Evolutionary conservation across 2,113 vertebrate species (phyloP).

Genomic region (Pygathrix nemaeus): DNA sequence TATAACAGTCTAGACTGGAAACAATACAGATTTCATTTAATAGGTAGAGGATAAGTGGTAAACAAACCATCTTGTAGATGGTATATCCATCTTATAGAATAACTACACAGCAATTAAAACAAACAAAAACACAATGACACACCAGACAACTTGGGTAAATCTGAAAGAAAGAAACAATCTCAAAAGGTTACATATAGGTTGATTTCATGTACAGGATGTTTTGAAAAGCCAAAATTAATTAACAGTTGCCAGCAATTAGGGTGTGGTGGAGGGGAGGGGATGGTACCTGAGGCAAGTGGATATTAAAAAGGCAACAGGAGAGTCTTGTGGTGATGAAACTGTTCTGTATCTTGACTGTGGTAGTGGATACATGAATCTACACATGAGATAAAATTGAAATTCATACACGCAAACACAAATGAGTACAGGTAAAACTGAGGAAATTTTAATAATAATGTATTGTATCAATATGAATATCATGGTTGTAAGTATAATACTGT

Average conservation of each 20-base stretch:
- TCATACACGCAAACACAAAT: fast-evolving
- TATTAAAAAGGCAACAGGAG: not conserved
- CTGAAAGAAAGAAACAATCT: not conserved
- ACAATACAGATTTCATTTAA: not conserved
- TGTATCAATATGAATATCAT: not conserved
- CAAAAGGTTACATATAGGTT: not conserved
- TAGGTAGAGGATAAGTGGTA: not conserved
- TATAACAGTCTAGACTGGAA: not conserved
- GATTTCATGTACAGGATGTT: not conserved
- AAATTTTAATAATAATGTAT: not conserved
- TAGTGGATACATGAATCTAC: not conserved
- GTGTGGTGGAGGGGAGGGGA: not conserved
- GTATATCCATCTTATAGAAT: not conserved
- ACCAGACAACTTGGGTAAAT: not conserved
- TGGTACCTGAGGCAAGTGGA: too few species aligned
- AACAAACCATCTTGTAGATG: not conserved
- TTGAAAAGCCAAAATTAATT: not conserved
- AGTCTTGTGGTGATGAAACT: not conserved
- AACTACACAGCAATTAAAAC: not conserved
- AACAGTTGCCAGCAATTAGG: not conserved
- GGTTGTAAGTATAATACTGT: not conserved
- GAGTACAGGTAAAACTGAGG: not conserved
- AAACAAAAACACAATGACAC: not conserved
- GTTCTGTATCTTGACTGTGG: not conserved
- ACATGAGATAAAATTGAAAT: not conserved